These are phyloP conservation scores for Halcyon badia DNA, from an alignment of 2,797 vertebrate genomes.

Conservation along the genomic window DNA sequence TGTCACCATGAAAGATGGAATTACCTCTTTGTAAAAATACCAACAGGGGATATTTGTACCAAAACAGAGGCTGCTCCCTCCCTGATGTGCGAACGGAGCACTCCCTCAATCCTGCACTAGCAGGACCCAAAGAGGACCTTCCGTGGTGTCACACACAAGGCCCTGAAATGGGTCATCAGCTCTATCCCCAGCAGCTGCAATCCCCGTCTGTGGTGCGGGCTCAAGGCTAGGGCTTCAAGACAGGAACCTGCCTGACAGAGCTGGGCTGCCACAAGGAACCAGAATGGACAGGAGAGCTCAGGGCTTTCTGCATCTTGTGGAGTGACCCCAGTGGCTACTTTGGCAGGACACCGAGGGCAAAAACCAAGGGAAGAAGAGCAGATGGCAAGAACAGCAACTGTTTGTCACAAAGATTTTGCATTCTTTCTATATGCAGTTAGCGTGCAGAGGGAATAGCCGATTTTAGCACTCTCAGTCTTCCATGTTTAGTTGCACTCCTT, in stretches of 20 bases:
- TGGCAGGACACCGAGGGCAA: fast-evolving
- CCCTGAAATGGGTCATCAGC: fast-evolving
- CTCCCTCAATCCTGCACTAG: fast-evolving
- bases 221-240: not conserved
- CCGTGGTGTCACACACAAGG: not conserved
- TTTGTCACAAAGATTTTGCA: fast-evolving
- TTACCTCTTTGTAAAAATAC: not conserved
- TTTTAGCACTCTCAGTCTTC: not conserved
- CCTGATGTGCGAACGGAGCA: fast-evolving
- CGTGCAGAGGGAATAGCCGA: fast-evolving
- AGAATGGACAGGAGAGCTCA: not conserved
- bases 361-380: not conserved
- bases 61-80: not conserved
- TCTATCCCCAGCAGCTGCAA: not conserved
- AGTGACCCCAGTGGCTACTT: not conserved
- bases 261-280: not conserved
- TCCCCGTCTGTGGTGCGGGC: fast-evolving
- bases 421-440: not conserved
- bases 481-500: not conserved
- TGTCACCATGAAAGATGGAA: not conserved
- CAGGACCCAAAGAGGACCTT: not conserved
- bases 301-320: not conserved
- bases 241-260: not conserved
- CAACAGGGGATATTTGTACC: not conserved
- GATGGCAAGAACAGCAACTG: not conserved